Conservation (phyloP, 2,888 invertebrate genomes). For the Chloromyia formosa region DNA sequence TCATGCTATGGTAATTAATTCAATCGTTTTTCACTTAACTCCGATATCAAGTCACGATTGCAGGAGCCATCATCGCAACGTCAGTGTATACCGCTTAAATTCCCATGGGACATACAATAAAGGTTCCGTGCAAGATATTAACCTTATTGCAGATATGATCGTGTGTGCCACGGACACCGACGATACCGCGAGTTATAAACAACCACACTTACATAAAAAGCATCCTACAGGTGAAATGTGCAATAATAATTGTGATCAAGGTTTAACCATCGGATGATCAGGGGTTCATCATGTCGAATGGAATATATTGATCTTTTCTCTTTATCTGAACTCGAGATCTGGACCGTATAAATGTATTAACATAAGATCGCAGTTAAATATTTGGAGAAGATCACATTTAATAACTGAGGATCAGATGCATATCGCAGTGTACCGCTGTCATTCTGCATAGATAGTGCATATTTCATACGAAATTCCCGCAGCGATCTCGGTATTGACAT, state of each 20-base stretch:
- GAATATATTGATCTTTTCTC: conserved; percentile 1
- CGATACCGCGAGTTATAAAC: background rate
- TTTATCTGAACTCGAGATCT: background rate
- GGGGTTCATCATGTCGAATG: background rate
- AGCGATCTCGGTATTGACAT: background rate
- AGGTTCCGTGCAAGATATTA: conserved; percentile 17
- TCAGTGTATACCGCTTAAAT: background rate
- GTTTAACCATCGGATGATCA: background rate
- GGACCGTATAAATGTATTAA: background rate
- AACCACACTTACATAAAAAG: too few species aligned
- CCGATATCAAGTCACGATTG: conserved; percentile 20
- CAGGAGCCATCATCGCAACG: background rate
- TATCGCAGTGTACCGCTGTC: background rate
- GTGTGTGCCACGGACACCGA: background rate
- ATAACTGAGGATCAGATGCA: background rate
- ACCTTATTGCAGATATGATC: conserved; percentile 18
- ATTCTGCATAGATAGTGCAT: too few species aligned
- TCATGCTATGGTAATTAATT: conserved; percentile 16
- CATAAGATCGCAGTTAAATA: background rate
- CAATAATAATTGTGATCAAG: conserved; percentile 19
- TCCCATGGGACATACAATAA: conserved; percentile 15
- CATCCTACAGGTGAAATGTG: background rate
- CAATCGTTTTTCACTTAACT: conserved; percentile 19
- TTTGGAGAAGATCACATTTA: background rate
- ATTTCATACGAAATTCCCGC: background rate